Base-by-base conservation (phyloP, 1,140 invertebrate species). In the Procambarus virginalis region DNA sequence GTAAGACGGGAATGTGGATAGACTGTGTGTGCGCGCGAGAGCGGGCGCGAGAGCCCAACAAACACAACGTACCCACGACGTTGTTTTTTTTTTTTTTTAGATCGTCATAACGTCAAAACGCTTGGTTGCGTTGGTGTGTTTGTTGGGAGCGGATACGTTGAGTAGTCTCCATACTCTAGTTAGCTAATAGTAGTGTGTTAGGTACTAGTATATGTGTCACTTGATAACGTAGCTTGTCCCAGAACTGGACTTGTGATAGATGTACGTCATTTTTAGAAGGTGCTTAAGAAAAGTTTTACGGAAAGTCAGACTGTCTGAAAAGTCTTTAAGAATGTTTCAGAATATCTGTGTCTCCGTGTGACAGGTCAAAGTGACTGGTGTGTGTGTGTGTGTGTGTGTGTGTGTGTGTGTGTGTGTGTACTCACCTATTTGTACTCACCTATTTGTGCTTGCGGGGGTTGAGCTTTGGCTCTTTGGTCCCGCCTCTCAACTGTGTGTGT, bases 211-310 rank as follows among this genome's bases (percentile, higher is more conserved):
- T 4, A 5, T 51, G n/a, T 84, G 68, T 83, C n/a, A 83, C 48
- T 70, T 22, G 82, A 46, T 68, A 73, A n/a, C 64, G 3, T 70
- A 49, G 46, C 64, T 46, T 55, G 49, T 51, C n/a, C 22, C 12
- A 17, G 60, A 20, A 64, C 17, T 49, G 49, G 22, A 34, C 34
- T 34, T 84, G 46, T 48, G 45, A 46, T 73, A 20, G 73, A 70
- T 73, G 73, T 68, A 87, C 55, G 77, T 87, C 86, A 81, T 17
- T 80, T 64, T 79, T 87, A 81, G 81, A 87, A 78, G 86, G 73
- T 60, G 64, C 81, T 87, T 46, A 80, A 70, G 4, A 80, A 58
- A 64, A 81, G 51, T 79, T 77, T 81, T 80, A 75, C 51, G 64
- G 73, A 77, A 87, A 80, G 86, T 81, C 86, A 80, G 76, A 87